Evolutionary conservation across 2,888 invertebrate genomes (phyloP), one percentile per base, ranked within the genome.

Genomic region (Netelia virgata): DNA sequence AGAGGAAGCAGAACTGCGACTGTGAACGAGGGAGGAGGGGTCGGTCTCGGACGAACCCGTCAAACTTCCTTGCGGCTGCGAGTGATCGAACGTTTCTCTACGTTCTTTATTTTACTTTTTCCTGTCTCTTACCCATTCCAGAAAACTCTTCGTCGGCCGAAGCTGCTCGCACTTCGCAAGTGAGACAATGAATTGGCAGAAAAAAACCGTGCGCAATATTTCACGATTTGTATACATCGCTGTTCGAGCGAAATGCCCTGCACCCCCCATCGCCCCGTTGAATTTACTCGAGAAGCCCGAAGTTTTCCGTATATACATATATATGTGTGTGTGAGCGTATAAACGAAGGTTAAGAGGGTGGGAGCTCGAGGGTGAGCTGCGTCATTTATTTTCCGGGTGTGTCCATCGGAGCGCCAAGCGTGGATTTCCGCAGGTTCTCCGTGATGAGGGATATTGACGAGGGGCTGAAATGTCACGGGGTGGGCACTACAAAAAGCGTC

Each of bases 11-110:
- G n/a, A 72, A 36, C 6, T 61, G 66, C 43, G 80, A 68, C 43
- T 41, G 64, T 18, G 47, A 47, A 47, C 47, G 11, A 8, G 68
- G 16, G 16, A 16, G 57, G 16, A n/a, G 53, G 53, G 61, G 61
- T 5, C 64, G 55, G 50, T 70, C 63, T 63, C 50, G 78, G 10
- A 20, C 79, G 64, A 53, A 73, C 59, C 78, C 75, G 82, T 85
- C 85, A 85, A 85, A 85, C 85, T 85, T 81, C 55, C 69, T 47
- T 68, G 68, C 55, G 63, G 18, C 74, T 53, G 36, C 61, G 79
- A 9, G 75, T 85, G 85, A 85, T 85, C 85, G 85, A 85, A 82
- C 85, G 85, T 79, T 64, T 47, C 55, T 50, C 69, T 36, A 41
- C 23, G 36, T 36, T 36, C 36, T 50, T 47, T 57, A 16, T 23